phyloP scores from a whole-genome alignment of 2,888 invertebrate genomes.

The Brachyptera risi region DNA sequence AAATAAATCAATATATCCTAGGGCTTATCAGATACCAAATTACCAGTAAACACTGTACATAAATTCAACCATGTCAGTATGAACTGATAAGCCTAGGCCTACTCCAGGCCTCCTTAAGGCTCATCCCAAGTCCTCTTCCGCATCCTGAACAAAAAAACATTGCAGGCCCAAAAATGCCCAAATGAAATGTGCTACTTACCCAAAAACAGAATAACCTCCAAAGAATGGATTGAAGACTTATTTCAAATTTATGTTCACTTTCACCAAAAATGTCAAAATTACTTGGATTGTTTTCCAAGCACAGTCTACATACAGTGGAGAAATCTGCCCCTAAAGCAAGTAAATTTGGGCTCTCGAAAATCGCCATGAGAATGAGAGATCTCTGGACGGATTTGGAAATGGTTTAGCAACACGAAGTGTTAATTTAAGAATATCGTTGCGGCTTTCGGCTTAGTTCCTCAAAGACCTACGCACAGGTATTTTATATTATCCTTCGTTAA shows the following conservation, averaged over 20 bases:
- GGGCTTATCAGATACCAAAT: too few relatives aligned
- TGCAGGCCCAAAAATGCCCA: background rate
- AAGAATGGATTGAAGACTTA: background rate
- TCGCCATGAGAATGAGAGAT: background rate
- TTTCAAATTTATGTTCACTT: background rate
- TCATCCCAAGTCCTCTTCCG: background rate
- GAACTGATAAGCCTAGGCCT: background rate
- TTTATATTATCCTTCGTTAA: too few relatives aligned
- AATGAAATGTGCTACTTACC: background rate
- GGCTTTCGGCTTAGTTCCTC: too few relatives aligned
- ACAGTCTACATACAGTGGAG: slow-evolving; percentile 7
- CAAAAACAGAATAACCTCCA: slow-evolving; percentile 12
- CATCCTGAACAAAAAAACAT: background rate
- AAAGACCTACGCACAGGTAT: too few relatives aligned
- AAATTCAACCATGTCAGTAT: background rate
- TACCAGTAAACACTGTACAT: background rate
- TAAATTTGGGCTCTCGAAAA: background rate
- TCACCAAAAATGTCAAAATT: slow-evolving; percentile 1
- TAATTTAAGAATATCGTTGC: too few relatives aligned
- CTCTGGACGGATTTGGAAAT: too few relatives aligned
- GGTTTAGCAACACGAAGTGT: too few relatives aligned
- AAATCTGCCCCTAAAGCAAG: background rate
- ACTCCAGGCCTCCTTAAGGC: background rate
- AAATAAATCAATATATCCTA: too few relatives aligned
- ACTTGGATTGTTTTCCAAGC: slow-evolving; percentile 1